These are phyloP conservation scores for Drosophila putrida DNA, from an alignment of 2,888 invertebrate species.

Conservation along the genomic window DNA sequence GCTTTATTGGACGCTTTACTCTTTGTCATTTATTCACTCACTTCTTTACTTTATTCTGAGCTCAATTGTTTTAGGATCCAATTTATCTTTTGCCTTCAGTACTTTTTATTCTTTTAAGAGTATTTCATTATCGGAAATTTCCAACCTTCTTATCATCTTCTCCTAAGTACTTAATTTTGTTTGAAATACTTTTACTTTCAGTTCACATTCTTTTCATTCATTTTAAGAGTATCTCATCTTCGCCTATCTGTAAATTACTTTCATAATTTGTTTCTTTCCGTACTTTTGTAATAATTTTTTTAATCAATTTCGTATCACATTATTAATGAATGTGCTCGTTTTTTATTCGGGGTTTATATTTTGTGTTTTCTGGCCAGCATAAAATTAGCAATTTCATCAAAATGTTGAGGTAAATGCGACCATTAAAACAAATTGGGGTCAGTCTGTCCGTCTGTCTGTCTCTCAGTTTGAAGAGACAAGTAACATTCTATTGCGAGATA, in stretches of 20 bases:
- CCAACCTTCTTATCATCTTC: background rate
- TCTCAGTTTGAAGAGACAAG: background rate
- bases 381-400: constrained; percentile 37
- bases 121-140: too few species aligned
- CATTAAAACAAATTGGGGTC: constrained; percentile 55
- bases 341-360: constrained; percentile 8
- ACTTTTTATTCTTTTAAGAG: too few species aligned
- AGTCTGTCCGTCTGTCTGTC: background rate
- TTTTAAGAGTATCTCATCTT: constrained; percentile 23
- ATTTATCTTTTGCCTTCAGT: too few species aligned
- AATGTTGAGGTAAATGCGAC: constrained; percentile 16
- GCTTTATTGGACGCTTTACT: too few species aligned
- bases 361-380: constrained; percentile 15
- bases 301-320: constrained; percentile 40
- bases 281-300: constrained; percentile 41
- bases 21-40: too few species aligned
- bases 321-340: constrained; percentile 43
- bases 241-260: background rate
- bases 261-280: constrained; percentile 17
- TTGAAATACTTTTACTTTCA: too few species aligned
- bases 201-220: background rate
- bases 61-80: too few species aligned
- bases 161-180: background rate
- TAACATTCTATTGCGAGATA: constrained; percentile 15
- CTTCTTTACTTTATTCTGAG: too few species aligned